Conservation (phyloP, 2,113 vertebrate genomes). For the Gasterosteus aculeatus region DNA sequence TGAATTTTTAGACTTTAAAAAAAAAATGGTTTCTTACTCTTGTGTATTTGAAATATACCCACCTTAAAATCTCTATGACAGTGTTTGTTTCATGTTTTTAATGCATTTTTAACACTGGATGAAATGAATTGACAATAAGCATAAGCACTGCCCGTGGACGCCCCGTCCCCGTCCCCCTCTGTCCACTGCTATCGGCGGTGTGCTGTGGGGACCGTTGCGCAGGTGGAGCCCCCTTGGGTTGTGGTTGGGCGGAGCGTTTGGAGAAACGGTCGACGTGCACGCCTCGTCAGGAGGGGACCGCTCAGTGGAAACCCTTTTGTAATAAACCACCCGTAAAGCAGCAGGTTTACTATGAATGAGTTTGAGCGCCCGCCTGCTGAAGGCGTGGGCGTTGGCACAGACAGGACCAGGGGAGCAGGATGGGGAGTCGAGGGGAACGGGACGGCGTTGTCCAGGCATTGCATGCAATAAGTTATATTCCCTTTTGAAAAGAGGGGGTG, state of each 20-base stretch:
- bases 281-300: slow-evolving; percentile 74
- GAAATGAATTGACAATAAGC: slow-evolving; percentile 66
- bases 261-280: slow-evolving; percentile 56
- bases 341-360: slow-evolving; percentile 87
- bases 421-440: background rate
- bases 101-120: slow-evolving; percentile 73
- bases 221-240: slow-evolving; percentile 36
- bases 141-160: slow-evolving; percentile 74
- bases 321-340: slow-evolving; percentile 86
- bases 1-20: slow-evolving; percentile 70
- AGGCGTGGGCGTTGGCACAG: slow-evolving; percentile 71
- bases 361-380: slow-evolving; percentile 81
- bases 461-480: slow-evolving; percentile 68
- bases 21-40: slow-evolving; percentile 63
- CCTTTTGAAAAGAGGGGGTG: slow-evolving; percentile 11
- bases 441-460: slow-evolving; percentile 53
- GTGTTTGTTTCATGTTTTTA: slow-evolving; percentile 56
- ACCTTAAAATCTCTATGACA: slow-evolving; percentile 64
- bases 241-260: background rate
- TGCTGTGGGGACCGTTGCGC: slow-evolving; percentile 13
- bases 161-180: background rate
- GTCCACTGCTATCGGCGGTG: background rate
- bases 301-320: slow-evolving; percentile 82
- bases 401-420: background rate
- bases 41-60: slow-evolving; percentile 72